Percentiles rank a stretch among this genome's conserved stretches.
phyloP scores from a whole-genome alignment of 2,888 invertebrate species.

The Mythimna ferrago region DNA sequence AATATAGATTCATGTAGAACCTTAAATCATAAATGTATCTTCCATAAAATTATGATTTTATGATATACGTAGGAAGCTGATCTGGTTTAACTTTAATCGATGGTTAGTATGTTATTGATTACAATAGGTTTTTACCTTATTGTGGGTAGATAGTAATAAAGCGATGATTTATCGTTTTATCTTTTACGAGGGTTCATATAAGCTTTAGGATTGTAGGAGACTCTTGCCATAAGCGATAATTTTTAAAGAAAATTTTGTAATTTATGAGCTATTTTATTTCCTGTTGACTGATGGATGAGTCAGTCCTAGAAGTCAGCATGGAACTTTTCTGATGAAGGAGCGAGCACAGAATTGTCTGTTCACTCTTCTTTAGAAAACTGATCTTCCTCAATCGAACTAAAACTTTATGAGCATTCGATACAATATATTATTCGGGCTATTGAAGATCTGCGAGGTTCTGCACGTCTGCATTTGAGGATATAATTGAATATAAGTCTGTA shows the following conservation, averaged over 20 bases:
- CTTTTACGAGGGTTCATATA: conserved; percentile 6
- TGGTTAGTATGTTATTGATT: conserved; percentile 14
- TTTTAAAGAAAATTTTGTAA: not conserved
- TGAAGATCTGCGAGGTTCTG: too few relatives aligned
- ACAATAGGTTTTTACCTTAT: conserved; percentile 28
- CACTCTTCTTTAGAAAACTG: too few relatives aligned
- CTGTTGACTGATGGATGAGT: too few relatives aligned
- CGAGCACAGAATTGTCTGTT: too few relatives aligned
- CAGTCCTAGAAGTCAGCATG: too few relatives aligned
- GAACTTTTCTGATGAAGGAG: too few relatives aligned
- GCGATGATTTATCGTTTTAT: conserved; percentile 31
- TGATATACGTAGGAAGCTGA: conserved; percentile 40
- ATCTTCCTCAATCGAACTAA: too few relatives aligned
- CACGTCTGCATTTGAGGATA: too few relatives aligned
- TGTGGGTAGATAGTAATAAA: conserved; percentile 38
- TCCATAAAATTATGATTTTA: conserved; percentile 34
- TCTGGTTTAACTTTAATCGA: conserved; percentile 26
- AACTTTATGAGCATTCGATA: too few relatives aligned
- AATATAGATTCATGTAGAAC: too few relatives aligned
- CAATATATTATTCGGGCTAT: too few relatives aligned
- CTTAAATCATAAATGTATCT: conserved; percentile 14
- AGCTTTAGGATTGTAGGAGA: not conserved
- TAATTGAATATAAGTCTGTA: too few relatives aligned
- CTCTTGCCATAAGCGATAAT: not conserved
- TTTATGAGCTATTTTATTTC: not conserved